Conservation (phyloP, 2,113 vertebrate genomes). For the pig (Sus scrofa) region T2T-Sscrofa CM000820.6:104736501-104737000, state of each 20-base stretch:
- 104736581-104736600: no score
- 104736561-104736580: no score
- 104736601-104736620: no score
- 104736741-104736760: neutral
- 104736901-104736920: no score
- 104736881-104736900: neutral
- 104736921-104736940: no score
- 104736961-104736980: no score
- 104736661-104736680: neutral
- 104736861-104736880: neutral
- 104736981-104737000: no score
- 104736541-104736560: no score
- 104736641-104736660: neutral
- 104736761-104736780: slow-evolving; percentile 29
- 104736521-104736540: no score
- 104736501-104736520: no score
- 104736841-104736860: neutral
- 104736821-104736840: neutral
- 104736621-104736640: no score
- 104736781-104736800: neutral
- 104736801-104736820: neutral
- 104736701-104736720: neutral
- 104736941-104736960: no score
- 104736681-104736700: neutral
- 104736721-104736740: neutral